Evolutionary conservation across 1,140 invertebrate genomes (phyloP).

Genomic region (Aphidius gifuensis): DNA sequence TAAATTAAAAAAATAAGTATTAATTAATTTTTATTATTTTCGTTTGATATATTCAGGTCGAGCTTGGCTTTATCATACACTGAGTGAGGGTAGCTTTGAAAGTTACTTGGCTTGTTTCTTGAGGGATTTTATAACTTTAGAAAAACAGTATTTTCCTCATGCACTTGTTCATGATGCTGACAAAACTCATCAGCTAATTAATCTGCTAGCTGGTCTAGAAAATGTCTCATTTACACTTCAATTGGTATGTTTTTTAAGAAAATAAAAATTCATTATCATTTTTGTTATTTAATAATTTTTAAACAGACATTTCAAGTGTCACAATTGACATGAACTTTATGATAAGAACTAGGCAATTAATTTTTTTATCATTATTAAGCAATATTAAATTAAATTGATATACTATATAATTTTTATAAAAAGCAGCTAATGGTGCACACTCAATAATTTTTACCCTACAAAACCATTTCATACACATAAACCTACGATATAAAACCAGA

Average conservation of each 20-base stretch:
- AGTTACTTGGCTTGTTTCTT: constrained; percentile 54
- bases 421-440: no score
- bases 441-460: no score
- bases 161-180: constrained; percentile 53
- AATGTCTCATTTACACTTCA: constrained; percentile 54
- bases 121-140: constrained; percentile 45
- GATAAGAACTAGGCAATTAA: no score
- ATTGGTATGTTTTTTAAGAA: constrained; percentile 36
- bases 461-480: no score
- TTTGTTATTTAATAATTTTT: no score
- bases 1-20: neutral
- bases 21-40: neutral
- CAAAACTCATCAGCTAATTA: constrained; percentile 53
- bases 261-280: no score
- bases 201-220: constrained; percentile 54
- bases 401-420: no score
- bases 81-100: constrained; percentile 55
- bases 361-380: no score
- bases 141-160: constrained; percentile 52
- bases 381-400: no score
- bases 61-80: constrained; percentile 54
- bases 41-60: constrained; percentile 41
- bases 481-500: no score
- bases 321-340: no score
- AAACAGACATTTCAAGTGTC: no score